These are phyloP conservation scores for Rhadinocentrus ornatus DNA, from an alignment of 2,797 vertebrate species.

Conservation along the genomic window DNA sequence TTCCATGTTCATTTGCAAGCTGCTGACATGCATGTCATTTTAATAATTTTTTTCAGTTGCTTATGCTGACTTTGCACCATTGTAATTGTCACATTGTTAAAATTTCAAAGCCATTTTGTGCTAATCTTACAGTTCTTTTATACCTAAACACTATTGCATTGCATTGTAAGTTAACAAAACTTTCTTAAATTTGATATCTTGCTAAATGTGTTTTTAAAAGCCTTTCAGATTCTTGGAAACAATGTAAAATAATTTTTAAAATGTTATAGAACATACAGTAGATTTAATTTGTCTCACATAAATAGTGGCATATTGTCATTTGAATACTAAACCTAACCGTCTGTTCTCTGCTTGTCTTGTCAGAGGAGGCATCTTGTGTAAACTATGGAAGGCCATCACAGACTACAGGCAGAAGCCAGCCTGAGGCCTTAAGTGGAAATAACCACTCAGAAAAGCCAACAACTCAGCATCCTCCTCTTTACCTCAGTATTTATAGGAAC, in stretches of 20 bases:
- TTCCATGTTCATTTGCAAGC: background rate
- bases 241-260: background rate
- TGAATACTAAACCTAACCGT: slow-evolving; percentile 1
- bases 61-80: background rate
- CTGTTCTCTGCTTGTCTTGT: slow-evolving; percentile 28
- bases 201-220: background rate
- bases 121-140: too few species aligned
- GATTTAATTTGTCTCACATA: background rate
- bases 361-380: slow-evolving; percentile 95
- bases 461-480: slow-evolving; percentile 72
- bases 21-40: too few species aligned
- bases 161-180: background rate
- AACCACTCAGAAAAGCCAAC: slow-evolving; percentile 42
- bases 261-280: background rate
- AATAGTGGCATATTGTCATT: background rate
- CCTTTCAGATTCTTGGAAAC: background rate
- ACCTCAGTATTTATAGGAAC: slow-evolving; percentile 88
- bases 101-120: background rate
- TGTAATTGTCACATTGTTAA: background rate
- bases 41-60: background rate
- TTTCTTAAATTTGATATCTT: background rate
- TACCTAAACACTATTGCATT: background rate
- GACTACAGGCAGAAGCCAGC: slow-evolving; percentile 88
- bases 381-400: slow-evolving; percentile 93
- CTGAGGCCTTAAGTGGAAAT: slow-evolving; percentile 74